These are phyloP conservation scores for Ctenoplectra terminalis DNA, from an alignment of 1,140 invertebrate species.

Conservation along the genomic window DNA sequence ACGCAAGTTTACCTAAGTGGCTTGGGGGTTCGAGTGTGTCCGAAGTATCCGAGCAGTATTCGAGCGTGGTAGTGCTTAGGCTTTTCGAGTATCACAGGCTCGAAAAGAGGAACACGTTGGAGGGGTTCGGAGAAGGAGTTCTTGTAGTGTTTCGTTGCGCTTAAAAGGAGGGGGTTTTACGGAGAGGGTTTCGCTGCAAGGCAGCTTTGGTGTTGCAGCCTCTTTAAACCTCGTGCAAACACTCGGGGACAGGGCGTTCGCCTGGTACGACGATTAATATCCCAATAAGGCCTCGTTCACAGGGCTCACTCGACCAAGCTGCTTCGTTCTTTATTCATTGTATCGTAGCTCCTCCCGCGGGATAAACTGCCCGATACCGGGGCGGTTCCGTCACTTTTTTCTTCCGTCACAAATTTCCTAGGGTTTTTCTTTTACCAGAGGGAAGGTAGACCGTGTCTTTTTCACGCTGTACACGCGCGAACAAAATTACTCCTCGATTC, in stretches of 20 bases:
- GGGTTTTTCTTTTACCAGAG: not conserved
- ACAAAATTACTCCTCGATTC: not conserved
- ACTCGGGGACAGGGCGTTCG: slow-evolving; percentile 71
- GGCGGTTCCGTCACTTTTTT: slow-evolving; percentile 23
- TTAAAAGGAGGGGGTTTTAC: slow-evolving; percentile 68
- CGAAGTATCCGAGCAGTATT: slow-evolving; percentile 64
- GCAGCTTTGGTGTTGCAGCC: slow-evolving; percentile 76
- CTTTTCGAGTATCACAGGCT: slow-evolving; percentile 65
- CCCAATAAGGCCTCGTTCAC: slow-evolving; percentile 75
- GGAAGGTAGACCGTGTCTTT: not conserved
- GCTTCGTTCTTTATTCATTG: slow-evolving; percentile 78
- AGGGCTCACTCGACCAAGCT: slow-evolving; percentile 68
- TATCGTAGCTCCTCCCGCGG: slow-evolving; percentile 62
- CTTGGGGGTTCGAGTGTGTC: slow-evolving; percentile 50
- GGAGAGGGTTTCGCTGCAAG: slow-evolving; percentile 59
- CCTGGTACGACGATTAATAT: slow-evolving; percentile 78
- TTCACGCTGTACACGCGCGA: not conserved
- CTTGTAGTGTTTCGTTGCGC: slow-evolving; percentile 74
- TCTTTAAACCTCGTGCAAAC: slow-evolving; percentile 78
- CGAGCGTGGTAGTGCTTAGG: slow-evolving; percentile 58
- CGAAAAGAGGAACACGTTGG: slow-evolving; percentile 53
- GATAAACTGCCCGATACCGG: slow-evolving; percentile 69
- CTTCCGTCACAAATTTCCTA: not conserved
- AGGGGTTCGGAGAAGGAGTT: slow-evolving; percentile 64
- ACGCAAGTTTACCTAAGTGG: slow-evolving; percentile 48